These are phyloP conservation scores for Rhincodon typus DNA, from an alignment of 2,797 vertebrate species.

Conservation along the genomic window DNA sequence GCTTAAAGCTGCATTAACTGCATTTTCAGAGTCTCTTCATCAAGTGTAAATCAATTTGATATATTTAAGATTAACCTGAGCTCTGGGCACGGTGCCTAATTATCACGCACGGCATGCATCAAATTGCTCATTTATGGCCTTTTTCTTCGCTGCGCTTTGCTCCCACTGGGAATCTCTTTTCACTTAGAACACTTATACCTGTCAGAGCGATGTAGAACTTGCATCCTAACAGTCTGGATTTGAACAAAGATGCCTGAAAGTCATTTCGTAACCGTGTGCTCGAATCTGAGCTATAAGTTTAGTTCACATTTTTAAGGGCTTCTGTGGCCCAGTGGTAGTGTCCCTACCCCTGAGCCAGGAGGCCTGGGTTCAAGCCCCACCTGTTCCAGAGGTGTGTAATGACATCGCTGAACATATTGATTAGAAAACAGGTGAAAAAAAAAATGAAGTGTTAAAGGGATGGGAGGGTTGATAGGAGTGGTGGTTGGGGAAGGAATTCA, in stretches of 20 bases:
- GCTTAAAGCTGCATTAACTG: background rate
- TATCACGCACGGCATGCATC: constrained; percentile 5
- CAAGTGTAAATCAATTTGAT: constrained; percentile 21
- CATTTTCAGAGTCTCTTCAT: background rate
- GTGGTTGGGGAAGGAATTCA: background rate
- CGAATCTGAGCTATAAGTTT: background rate
- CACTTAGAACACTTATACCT: background rate
- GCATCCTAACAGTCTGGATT: background rate
- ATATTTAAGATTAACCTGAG: background rate
- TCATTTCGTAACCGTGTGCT: background rate
- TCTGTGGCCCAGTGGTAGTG: too few relatives aligned
- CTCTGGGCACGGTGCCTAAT: background rate
- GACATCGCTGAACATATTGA: too few relatives aligned
- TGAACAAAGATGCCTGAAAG: background rate
- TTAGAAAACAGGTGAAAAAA: too few relatives aligned
- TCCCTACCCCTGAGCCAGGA: too few relatives aligned
- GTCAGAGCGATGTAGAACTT: background rate
- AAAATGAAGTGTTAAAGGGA: background rate
- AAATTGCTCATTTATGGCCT: background rate
- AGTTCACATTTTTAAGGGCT: background rate
- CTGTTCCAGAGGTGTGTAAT: too few relatives aligned
- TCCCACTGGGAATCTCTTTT: background rate
- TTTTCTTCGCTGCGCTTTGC: background rate
- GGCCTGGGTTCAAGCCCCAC: too few relatives aligned
- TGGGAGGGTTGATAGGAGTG: too few relatives aligned